These are phyloP conservation scores for Plemyria rubiginata DNA, from an alignment of 2,888 invertebrate species.

Conservation along the genomic window DNA sequence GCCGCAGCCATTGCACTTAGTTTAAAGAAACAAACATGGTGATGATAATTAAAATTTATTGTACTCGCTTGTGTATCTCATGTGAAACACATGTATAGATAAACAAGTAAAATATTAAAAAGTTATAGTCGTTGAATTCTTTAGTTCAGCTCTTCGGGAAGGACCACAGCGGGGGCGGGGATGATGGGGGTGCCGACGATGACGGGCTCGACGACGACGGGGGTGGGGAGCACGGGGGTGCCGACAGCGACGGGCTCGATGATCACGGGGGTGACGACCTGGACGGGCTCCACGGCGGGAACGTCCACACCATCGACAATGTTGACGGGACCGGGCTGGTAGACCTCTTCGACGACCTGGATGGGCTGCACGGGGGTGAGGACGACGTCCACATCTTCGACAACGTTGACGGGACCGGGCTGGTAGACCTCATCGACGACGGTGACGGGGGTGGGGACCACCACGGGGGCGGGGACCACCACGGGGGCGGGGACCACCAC, in stretches of 20 bases:
- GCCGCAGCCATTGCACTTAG: no score
- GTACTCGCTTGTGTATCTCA: not conserved
- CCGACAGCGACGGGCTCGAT: constrained; percentile 36
- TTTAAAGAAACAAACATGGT: no score
- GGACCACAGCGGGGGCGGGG: constrained; percentile 33
- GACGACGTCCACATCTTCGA: constrained; percentile 33
- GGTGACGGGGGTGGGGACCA: constrained; percentile 28
- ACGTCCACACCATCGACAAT: constrained; percentile 32
- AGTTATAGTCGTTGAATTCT: constrained; percentile 1
- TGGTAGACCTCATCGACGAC: constrained; percentile 31
- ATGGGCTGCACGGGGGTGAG: constrained; percentile 25
- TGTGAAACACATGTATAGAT: constrained; percentile 8
- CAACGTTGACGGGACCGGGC: constrained; percentile 28
- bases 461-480: constrained; percentile 34
- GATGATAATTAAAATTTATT: not conserved
- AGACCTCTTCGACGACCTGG: constrained; percentile 33
- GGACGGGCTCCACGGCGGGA: constrained; percentile 9
- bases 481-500: constrained; percentile 32
- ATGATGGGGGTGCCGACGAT: constrained; percentile 32
- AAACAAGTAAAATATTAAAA: not conserved
- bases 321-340: constrained; percentile 23
- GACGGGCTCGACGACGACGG: constrained; percentile 27
- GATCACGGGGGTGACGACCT: constrained; percentile 25
- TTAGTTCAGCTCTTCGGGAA: constrained; percentile 30
- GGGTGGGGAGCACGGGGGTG: constrained; percentile 32